A percentile compares a stretch with the other conserved stretches of the same genome.
Evolutionary conservation across 2,888 invertebrate species (phyloP).

Genomic region (Deilephila elpenor): DNA sequence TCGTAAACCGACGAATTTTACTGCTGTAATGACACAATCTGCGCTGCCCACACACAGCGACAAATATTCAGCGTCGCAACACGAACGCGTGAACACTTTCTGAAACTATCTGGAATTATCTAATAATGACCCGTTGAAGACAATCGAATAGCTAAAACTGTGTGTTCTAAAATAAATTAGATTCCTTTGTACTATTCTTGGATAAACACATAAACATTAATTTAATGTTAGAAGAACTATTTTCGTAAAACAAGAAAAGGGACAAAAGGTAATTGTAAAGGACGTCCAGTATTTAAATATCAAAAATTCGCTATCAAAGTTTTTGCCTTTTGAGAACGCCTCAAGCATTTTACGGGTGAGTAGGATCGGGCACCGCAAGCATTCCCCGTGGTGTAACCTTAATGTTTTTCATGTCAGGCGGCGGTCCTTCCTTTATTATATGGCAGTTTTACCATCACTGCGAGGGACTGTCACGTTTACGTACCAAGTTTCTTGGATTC

Average conservation of each 20-base stretch:
- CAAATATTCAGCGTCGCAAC: conserved; percentile 9
- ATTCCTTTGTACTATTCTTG: background rate
- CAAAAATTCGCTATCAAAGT: conserved; percentile 1
- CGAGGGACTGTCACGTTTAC: conserved; percentile 68
- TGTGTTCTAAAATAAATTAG: background rate
- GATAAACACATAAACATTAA: background rate
- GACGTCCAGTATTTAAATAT: background rate
- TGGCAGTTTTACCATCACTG: conserved; percentile 54
- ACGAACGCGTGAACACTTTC: conserved; percentile 15
- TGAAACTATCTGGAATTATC: background rate
- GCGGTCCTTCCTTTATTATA: conserved; percentile 42
- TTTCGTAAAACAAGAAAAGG: background rate
- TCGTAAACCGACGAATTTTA: conserved; percentile 11
- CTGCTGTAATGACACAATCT: conserved; percentile 18
- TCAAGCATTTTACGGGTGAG: conserved; percentile 28
- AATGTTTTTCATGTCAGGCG: conserved; percentile 50
- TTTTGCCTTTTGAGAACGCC: conserved; percentile 28
- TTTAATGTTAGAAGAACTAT: background rate
- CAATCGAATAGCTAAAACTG: background rate
- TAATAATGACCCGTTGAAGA: background rate
- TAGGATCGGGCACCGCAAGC: conserved; percentile 27
- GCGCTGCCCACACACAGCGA: conserved; percentile 18
- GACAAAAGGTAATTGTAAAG: background rate
- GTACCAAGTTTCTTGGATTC: conserved; percentile 70
- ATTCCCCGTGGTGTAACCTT: conserved; percentile 47